A percentile compares a stretch with the other conserved stretches of the same genome.
Evolutionary conservation across 2,113 vertebrate species (phyloP).

Genomic region (Megaceryle torquata): DNA sequence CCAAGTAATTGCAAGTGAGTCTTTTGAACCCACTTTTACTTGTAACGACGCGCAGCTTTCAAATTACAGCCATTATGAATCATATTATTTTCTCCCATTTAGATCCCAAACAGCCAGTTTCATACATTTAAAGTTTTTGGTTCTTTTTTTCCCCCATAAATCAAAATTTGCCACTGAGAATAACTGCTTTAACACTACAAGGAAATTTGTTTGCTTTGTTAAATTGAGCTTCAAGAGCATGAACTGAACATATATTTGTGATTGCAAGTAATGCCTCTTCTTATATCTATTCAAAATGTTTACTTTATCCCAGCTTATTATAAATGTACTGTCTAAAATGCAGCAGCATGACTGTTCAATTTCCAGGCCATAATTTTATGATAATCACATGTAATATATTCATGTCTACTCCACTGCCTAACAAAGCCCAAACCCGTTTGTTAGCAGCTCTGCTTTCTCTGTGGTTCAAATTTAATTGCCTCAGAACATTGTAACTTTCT

Average conservation of each 20-base stretch:
- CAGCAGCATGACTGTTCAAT: conserved; percentile 72
- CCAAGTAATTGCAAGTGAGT: not conserved
- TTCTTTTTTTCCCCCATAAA: conserved; percentile 22
- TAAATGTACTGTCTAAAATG: conserved; percentile 75
- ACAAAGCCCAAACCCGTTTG: conserved; percentile 66
- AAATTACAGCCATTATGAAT: conserved; percentile 37
- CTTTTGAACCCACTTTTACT: not conserved
- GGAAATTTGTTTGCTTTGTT: conserved; percentile 77
- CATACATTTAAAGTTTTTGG: not conserved
- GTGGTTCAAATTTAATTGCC: not conserved
- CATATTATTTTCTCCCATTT: conserved; percentile 20
- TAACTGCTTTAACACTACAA: conserved; percentile 67
- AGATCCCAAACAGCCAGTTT: conserved; percentile 33
- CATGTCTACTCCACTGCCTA: conserved; percentile 61
- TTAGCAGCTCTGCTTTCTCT: conserved; percentile 9
- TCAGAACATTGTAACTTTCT: not conserved
- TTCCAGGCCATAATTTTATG: conserved; percentile 78
- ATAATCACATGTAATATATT: conserved; percentile 78
- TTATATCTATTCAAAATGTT: conserved; percentile 71
- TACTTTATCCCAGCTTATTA: conserved; percentile 77
- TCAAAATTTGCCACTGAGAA: conserved; percentile 66
- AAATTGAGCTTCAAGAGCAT: conserved; percentile 76
- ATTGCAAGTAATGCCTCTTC: conserved; percentile 68
- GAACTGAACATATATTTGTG: conserved; percentile 64
- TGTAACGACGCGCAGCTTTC: not conserved